These are phyloP conservation scores for Hoplias malabaricus DNA, from an alignment of 2,113 vertebrate species.

Conservation along the genomic window DNA sequence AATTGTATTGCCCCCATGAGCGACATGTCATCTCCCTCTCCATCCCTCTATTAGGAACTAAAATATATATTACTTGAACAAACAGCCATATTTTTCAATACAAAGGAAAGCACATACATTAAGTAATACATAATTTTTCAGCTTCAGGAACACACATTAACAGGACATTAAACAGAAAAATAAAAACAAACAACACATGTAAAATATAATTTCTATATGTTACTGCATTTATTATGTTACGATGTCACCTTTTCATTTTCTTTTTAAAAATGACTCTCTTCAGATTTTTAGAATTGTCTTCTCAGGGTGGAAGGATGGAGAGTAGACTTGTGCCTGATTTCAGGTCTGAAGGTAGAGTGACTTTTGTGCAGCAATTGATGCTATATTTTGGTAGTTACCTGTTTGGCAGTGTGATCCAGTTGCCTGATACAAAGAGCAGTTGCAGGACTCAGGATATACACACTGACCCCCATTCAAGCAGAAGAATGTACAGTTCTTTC, in stretches of 20 bases:
- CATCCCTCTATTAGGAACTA: slow-evolving; percentile 87
- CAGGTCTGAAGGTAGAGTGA: no score
- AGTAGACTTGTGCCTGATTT: no score
- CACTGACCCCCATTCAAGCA: slow-evolving; percentile 93
- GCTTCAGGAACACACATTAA: no score
- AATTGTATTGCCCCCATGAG: slow-evolving; percentile 92
- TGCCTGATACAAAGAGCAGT: slow-evolving; percentile 90
- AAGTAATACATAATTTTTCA: no score
- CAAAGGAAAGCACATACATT: not conserved
- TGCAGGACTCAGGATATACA: slow-evolving; percentile 77
- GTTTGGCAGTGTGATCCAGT: slow-evolving; percentile 87
- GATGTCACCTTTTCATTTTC: no score
- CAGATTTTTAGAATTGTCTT: not conserved
- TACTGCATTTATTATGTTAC: no score
- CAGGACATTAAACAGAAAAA: not conserved
- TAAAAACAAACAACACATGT: no score
- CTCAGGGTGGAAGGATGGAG: no score
- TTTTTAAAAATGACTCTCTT: no score
- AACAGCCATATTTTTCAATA: not conserved
- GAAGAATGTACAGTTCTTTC: slow-evolving; percentile 57
- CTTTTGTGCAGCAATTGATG: not conserved
- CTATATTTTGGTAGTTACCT: slow-evolving; percentile 68
- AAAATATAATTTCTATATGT: no score
- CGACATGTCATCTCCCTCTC: slow-evolving; percentile 95
- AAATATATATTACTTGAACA: slow-evolving; percentile 16